Percentiles rank a stretch among this genome's conserved stretches.
These are phyloP conservation scores for Vanacampus margaritifer DNA, from an alignment of 2,113 vertebrate genomes.

Conservation along the genomic window DNA sequence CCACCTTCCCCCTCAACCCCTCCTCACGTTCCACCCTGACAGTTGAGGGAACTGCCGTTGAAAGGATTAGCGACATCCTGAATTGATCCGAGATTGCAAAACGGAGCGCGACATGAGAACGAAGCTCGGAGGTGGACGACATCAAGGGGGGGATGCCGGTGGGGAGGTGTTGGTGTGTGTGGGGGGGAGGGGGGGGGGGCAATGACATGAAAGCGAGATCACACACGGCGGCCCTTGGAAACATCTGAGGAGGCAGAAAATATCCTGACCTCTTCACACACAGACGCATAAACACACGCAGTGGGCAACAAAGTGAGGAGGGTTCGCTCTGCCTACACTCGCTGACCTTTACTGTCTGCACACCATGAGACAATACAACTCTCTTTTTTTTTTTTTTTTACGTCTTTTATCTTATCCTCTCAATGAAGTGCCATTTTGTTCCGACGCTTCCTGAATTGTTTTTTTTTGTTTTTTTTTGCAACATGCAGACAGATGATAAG, in stretches of 20 bases:
- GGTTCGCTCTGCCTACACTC: conserved; percentile 40
- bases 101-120: neutral
- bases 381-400: neutral
- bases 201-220: conserved; percentile 76
- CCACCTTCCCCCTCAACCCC: no score
- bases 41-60: no score
- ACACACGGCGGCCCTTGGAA: conserved; percentile 54
- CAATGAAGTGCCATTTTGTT: neutral
- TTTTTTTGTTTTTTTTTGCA: no score
- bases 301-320: conserved; percentile 52
- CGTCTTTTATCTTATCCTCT: neutral
- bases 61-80: no score
- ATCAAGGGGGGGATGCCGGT: conserved; percentile 56
- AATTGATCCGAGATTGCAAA: neutral
- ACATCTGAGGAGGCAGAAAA: conserved; percentile 67
- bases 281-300: conserved; percentile 18
- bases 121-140: conserved; percentile 26
- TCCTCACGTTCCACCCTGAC: no score
- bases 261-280: conserved; percentile 61
- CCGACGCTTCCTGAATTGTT: neutral
- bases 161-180: neutral
- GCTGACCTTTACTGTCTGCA: conserved; percentile 45
- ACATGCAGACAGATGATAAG: neutral
- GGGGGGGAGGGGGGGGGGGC: conserved; percentile 53
- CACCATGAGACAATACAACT: conserved; percentile 22